phyloP scores from a whole-genome alignment of 2,888 invertebrate genomes.

The Bombylius discolor region DNA sequence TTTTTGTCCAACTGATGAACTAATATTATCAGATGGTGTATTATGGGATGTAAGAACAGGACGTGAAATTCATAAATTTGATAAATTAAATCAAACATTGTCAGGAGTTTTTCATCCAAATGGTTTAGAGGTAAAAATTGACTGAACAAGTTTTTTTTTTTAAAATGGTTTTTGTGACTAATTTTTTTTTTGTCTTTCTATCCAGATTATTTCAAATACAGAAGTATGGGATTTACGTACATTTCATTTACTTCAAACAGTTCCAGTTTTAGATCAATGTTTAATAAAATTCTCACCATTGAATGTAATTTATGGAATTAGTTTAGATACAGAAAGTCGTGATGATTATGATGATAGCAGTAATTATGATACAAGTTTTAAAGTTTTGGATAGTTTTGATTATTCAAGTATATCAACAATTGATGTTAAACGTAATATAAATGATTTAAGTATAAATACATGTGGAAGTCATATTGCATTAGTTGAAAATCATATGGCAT shows the following conservation, averaged over 20 bases:
- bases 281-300: slow-evolving; percentile 75
- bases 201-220: slow-evolving; percentile 82
- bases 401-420: slow-evolving; percentile 91
- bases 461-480: slow-evolving; percentile 79
- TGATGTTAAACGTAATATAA: slow-evolving; percentile 82
- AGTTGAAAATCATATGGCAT: slow-evolving; percentile 78
- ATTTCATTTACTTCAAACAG: slow-evolving; percentile 85
- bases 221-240: slow-evolving; percentile 98
- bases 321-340: slow-evolving; percentile 57
- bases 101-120: slow-evolving; percentile 96
- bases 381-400: slow-evolving; percentile 86
- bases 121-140: slow-evolving; percentile 62
- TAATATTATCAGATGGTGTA: slow-evolving; percentile 91
- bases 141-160: neutral
- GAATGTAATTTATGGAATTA: slow-evolving; percentile 77
- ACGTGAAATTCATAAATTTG: slow-evolving; percentile 89
- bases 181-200: slow-evolving; percentile 10
- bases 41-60: slow-evolving; percentile 84
- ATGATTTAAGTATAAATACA: slow-evolving; percentile 69
- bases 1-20: slow-evolving; percentile 84
- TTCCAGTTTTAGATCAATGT: slow-evolving; percentile 85
- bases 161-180: neutral
- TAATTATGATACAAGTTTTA: slow-evolving; percentile 82
- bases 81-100: slow-evolving; percentile 88
- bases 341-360: slow-evolving; percentile 57